Evolutionary conservation across 2,797 vertebrate species (phyloP), one percentile per base, ranked within the genome.

Genomic region (Enteromius mattozi): DNA sequence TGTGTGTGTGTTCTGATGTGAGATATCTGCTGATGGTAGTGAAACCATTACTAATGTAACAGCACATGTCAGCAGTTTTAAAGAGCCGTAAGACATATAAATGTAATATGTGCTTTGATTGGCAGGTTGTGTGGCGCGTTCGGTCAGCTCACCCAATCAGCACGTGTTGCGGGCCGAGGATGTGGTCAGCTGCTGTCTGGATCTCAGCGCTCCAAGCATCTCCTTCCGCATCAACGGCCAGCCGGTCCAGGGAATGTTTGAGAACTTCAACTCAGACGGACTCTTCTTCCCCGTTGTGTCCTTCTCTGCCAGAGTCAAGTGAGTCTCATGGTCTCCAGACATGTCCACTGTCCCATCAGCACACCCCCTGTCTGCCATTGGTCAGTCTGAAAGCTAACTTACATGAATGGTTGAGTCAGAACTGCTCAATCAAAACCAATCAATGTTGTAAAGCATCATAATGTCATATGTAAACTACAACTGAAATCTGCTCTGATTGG

Each of bases 211-310:
- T 30, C 98, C 98, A n/a, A 99, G 97, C 81, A 98, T 98, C 92
- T 99, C 97, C 16, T 99, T 99, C 91, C 96, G 98, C 85, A 99
- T 99, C 92, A 99, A 99, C 0, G 98, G 98, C 2, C 98, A 99
- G 77, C 98, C 98, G 0, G 98, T 99, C 68, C 98, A 99, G 94
- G 98, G 98, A 81, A 99, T 99, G 97, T 99, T 99, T 85, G 98
- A 99, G 93, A 99, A 99, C 94, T 99, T 99, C 95, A 99, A 98
- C 93, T 95, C 95, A 0, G 97, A 98, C 16, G 96, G 97, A 12
- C 97, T 99, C 87, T 99, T 99, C 93, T 99, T 98, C 87, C 98
- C 98, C 0, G 97, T 98, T 80, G 96, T 96, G 85, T 98, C 97
- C 93, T 98, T 99, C 91, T 98, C 97, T 72, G 96, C 98, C 4